These are phyloP conservation scores for Sebastes jordani DNA, from an alignment of 2,797 vertebrate genomes.

Conservation along the genomic window DNA sequence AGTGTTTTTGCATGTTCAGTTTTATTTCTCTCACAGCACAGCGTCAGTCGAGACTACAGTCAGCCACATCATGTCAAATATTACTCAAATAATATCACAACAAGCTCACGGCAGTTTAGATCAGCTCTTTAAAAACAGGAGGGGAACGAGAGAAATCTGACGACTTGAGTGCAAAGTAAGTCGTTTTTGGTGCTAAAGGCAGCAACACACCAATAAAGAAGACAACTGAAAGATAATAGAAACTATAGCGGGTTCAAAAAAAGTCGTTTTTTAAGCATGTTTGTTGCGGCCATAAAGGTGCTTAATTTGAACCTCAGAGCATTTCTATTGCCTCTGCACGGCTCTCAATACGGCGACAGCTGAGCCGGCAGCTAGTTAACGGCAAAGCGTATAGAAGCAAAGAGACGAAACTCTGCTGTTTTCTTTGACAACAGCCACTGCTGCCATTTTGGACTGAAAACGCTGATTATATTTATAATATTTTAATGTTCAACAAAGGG, in stretches of 20 bases:
- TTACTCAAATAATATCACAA: background rate
- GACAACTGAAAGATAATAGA: background rate
- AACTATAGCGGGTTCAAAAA: no score
- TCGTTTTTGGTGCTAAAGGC: background rate
- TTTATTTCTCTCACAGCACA: background rate
- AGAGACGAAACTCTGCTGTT: no score
- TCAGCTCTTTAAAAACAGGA: background rate
- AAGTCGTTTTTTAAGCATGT: fast-evolving
- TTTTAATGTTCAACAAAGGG: no score
- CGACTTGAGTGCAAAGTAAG: background rate
- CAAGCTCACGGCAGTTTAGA: background rate
- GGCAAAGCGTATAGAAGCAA: no score
- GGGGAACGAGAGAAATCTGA: background rate
- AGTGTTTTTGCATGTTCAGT: background rate
- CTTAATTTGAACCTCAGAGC: background rate
- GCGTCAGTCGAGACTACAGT: background rate
- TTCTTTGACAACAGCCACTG: no score
- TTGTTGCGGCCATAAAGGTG: background rate
- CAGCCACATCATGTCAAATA: background rate
- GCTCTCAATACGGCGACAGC: background rate
- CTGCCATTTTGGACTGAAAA: no score
- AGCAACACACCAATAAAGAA: background rate
- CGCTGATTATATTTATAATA: no score
- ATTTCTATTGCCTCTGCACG: background rate
- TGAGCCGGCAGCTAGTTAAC: background rate